Evolutionary conservation across 2,888 invertebrate genomes (phyloP).

Genomic region (Papilio demoleus): DNA sequence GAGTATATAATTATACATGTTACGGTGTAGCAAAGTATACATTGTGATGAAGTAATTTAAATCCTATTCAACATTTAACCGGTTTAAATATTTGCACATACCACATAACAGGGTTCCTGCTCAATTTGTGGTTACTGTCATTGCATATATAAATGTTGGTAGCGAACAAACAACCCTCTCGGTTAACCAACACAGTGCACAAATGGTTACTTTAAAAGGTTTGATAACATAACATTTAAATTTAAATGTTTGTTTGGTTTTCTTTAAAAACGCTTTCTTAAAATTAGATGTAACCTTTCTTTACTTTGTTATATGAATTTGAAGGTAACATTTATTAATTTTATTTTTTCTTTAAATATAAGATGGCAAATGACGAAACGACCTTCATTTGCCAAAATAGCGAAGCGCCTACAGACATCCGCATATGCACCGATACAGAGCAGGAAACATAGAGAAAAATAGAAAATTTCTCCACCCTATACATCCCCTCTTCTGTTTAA

Average conservation of each 20-base stretch:
- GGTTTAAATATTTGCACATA: conserved; percentile 9
- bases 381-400: too few species aligned
- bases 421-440: too few species aligned
- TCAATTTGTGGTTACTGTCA: neutral
- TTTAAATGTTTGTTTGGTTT: neutral
- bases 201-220: neutral
- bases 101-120: neutral
- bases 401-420: too few species aligned
- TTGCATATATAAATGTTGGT: neutral
- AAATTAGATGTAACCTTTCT: too few species aligned
- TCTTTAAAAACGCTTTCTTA: neutral
- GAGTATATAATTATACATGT: too few species aligned
- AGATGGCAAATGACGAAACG: too few species aligned
- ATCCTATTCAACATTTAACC: neutral
- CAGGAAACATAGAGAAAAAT: too few species aligned
- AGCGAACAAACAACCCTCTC: neutral
- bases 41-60: neutral
- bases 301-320: too few species aligned
- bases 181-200: conserved; percentile 1
- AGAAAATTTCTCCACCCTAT: too few species aligned
- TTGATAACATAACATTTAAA: neutral
- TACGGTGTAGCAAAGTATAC: neutral
- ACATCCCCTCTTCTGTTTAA: too few species aligned
- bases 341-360: too few species aligned
- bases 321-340: too few species aligned